Conservation (phyloP, 2,888 invertebrate species). For the Choreutis nemorana region DNA sequence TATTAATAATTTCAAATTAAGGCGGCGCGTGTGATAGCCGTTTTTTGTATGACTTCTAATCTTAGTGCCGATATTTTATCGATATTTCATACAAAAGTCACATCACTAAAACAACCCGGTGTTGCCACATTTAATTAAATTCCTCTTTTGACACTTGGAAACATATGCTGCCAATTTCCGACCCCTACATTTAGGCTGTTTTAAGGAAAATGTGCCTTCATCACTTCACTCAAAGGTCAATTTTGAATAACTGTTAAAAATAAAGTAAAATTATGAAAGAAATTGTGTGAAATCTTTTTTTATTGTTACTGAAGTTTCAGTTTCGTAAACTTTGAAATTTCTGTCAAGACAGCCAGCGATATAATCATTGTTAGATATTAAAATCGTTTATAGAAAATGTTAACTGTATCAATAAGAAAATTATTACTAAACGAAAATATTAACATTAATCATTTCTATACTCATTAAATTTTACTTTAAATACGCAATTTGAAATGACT, state of each 20-base stretch:
- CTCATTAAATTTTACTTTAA: no score
- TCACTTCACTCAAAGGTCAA: slow-evolving; percentile 7
- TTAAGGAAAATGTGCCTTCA: slow-evolving; percentile 9
- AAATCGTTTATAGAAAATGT: no score
- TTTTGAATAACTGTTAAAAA: not conserved
- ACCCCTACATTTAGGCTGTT: slow-evolving; percentile 8
- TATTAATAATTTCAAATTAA: not conserved
- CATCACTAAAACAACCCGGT: slow-evolving; percentile 22
- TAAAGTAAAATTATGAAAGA: slow-evolving; percentile 10
- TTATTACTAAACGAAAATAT: no score
- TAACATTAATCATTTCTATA: no score
- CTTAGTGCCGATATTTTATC: not conserved
- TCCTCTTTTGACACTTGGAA: slow-evolving; percentile 53
- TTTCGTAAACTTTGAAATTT: no score
- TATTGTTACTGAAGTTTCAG: slow-evolving; percentile 5
- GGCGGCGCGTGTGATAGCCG: not conserved
- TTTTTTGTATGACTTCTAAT: not conserved
- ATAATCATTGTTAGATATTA: no score
- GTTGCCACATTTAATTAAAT: slow-evolving; percentile 70
- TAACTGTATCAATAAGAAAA: no score
- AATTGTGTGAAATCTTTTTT: slow-evolving; percentile 8
- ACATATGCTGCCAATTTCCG: slow-evolving; percentile 58
- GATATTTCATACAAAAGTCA: slow-evolving; percentile 1
- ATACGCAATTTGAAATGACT: no score
- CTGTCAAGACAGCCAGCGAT: no score